Conservation (phyloP, 2,888 invertebrate genomes). For the Tiphia femorata region DNA sequence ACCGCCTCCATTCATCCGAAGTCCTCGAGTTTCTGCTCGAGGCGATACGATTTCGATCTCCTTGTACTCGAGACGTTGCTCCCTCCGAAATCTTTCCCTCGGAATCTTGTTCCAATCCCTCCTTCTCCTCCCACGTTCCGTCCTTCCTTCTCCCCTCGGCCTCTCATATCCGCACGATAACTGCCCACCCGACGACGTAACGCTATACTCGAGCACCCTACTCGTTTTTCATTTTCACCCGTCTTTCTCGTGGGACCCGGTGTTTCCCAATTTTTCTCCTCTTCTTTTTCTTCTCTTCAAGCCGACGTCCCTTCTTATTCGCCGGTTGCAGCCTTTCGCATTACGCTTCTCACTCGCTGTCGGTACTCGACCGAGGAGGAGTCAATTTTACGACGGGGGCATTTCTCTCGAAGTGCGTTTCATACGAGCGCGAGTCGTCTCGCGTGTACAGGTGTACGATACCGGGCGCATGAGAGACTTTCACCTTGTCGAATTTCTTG, state of each 20-base stretch:
- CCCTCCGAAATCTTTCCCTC: conserved; percentile 34
- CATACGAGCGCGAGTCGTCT: too few species aligned
- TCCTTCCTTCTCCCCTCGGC: neutral
- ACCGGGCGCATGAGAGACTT: neutral
- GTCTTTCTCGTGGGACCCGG: conserved; percentile 16
- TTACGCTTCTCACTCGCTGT: neutral
- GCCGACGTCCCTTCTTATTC: neutral
- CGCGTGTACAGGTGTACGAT: neutral
- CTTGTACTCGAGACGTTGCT: conserved; percentile 11
- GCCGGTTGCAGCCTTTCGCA: neutral
- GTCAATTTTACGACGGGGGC: too few species aligned
- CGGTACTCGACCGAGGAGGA: neutral
- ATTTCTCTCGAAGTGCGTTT: too few species aligned
- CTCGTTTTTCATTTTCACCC: conserved; percentile 55
- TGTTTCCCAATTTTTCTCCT: neutral
- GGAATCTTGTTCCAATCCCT: conserved; percentile 27
- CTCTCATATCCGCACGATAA: conserved; percentile 38
- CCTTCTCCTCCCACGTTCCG: neutral
- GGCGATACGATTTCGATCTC: conserved; percentile 38
- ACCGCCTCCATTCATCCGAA: conserved; percentile 11
- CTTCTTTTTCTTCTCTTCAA: conserved; percentile 2
- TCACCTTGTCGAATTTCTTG: neutral
- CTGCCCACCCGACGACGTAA: conserved; percentile 24
- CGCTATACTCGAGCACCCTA: conserved; percentile 26
- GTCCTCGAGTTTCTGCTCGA: conserved; percentile 27